phyloP scores from a whole-genome alignment of 1,140 invertebrate genomes.

The Dendrolimus kikuchii region DNA sequence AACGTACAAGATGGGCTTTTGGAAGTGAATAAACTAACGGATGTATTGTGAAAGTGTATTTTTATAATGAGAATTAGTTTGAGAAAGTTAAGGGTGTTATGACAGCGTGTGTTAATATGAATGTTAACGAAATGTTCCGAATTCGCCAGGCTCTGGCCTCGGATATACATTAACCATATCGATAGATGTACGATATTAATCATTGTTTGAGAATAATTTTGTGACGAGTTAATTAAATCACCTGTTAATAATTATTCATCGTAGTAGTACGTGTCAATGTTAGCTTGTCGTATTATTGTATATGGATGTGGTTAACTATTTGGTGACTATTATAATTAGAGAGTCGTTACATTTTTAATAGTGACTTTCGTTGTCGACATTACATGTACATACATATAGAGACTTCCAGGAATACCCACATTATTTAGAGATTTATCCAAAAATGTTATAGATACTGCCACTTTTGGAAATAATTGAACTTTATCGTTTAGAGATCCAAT shows the following conservation, averaged over 20 bases:
- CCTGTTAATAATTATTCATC: constrained; percentile 68
- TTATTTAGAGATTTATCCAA: no score
- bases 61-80: constrained; percentile 62
- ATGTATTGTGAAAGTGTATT: constrained; percentile 49
- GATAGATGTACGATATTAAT: constrained; percentile 54
- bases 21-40: constrained; percentile 24
- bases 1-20: constrained; percentile 36
- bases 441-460: no score
- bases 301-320: constrained; percentile 52
- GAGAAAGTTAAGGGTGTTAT: constrained; percentile 38
- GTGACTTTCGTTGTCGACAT: constrained; percentile 37
- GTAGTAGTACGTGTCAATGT: constrained; percentile 63
- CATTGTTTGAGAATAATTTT: constrained; percentile 59
- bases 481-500: no score
- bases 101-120: constrained; percentile 50
- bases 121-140: constrained; percentile 33
- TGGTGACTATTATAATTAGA: constrained; percentile 54
- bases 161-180: constrained; percentile 60
- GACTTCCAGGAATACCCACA: no score
- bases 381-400: not conserved
- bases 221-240: constrained; percentile 42
- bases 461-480: no score
- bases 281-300: constrained; percentile 53
- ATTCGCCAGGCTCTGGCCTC: constrained; percentile 36
- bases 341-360: constrained; percentile 63